Base-by-base conservation (phyloP, 2,113 vertebrate species). In the Rhynchomys soricoides region DNA sequence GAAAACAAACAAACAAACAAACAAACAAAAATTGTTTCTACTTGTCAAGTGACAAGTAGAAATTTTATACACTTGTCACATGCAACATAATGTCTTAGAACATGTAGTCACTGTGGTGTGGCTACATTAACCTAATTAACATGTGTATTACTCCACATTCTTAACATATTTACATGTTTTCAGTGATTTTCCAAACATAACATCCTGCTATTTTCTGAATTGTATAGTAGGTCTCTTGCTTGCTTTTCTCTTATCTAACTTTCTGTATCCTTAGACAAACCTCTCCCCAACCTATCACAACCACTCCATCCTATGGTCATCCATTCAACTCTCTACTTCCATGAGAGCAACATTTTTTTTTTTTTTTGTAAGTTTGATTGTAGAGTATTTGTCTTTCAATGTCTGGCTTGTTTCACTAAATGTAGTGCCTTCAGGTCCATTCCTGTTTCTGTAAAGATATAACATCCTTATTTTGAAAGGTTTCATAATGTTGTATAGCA, bases 401-500 rank as follows among this genome's bases (percentile, higher is more conserved):
- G 48, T 43, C 50, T 59, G 37, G 16, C 12, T 78, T 37, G 55
- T 68, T 68, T 93, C 11, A 22, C 22, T 79, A 24, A 79, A 70
- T 0, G 29, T 9, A 89, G 59, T 71, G 7, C 6, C 22, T 8
- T 94, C 34, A 50, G 40, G 40, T 29, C 37, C 2, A 85, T 26
- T 2, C 31, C 70, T 9, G 50, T 7, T 77, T 7, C 22, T 68
- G 15, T 31, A 87, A 48, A 12, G 9, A 79, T 55, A 55, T 21
- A 48, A 78, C 55, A 24, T 19, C 48, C 34, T 68, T 43, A 50
- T 55, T 50, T 31, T 64, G 26, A 55, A 78, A 57, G 37, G 19
- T 3, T n/a, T 3, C 37, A 1, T 45, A 37, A 5, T n/a, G 26
- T 59, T n/a, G 15, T 34, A 2, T 2, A 15, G 29, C 31, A 17